Evolutionary conservation across 2,113 vertebrate species (phyloP).

Genomic region (Poecilia latipinna): DNA sequence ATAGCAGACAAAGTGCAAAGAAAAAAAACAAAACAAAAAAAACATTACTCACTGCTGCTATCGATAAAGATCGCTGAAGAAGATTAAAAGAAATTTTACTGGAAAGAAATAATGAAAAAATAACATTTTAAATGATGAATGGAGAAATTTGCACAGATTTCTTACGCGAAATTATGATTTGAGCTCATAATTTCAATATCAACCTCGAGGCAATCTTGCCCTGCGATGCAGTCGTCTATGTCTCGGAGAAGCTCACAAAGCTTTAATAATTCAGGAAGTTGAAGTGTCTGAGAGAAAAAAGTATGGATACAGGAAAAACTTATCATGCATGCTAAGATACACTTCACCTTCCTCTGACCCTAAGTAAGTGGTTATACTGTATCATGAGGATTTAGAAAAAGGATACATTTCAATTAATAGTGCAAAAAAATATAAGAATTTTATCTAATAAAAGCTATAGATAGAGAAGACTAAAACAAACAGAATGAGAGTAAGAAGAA

Average conservation of each 20-base stretch:
- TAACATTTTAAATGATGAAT: too few species aligned
- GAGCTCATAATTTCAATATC: not conserved
- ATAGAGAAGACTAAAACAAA: not conserved
- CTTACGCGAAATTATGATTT: not conserved
- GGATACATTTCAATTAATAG: not conserved
- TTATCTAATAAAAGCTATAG: not conserved
- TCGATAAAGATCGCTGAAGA: too few species aligned
- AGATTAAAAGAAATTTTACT: too few species aligned
- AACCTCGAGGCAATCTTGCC: not conserved
- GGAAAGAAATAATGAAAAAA: too few species aligned
- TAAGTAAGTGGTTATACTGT: not conserved
- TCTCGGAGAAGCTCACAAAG: not conserved
- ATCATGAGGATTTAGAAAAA: not conserved
- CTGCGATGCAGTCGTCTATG: too few species aligned
- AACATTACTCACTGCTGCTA: too few species aligned
- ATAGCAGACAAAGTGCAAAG: too few species aligned
- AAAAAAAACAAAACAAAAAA: too few species aligned
- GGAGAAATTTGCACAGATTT: too few species aligned
- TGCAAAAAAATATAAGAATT: not conserved
- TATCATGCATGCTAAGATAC: constrained; percentile 1
- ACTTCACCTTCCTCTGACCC: constrained; percentile 11
- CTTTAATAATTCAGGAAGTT: constrained; percentile 35
- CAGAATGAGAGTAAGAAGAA: not conserved
- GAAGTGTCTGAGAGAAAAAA: constrained; percentile 11
- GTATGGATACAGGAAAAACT: not conserved